Evolutionary conservation across 2,113 vertebrate genomes (phyloP), one percentile per base, ranked within the genome.

Genomic region (Oryzias melastigma): DNA sequence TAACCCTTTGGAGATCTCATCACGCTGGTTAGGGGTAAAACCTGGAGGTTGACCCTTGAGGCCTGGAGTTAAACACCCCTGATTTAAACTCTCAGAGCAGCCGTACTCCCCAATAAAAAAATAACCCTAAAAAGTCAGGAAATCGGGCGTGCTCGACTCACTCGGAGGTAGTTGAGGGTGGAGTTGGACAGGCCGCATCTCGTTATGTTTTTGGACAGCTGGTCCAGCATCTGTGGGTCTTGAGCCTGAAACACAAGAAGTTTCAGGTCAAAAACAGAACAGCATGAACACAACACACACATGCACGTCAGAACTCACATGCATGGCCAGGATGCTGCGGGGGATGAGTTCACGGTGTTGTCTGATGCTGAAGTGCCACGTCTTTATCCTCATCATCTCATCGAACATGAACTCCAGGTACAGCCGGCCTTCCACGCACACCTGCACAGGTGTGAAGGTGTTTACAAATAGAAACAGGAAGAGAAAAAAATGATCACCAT

Each of bases 161-260:
- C 96, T 94, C 97, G 95, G 96, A 99, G 97, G 96, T 99, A 98
- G 96, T 99, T 99, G 65, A 99, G 94, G 75, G 97, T 99, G 86
- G 96, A 98, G 90, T 99, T 99, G 61, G 97, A 96, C 81, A 99
- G 93, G 84, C 97, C 97, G 90, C 96, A 98, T 85, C 97, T 94
- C 62, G 96, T 98, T 87, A 98, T 98, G 86, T 98, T 99, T 94
- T 99, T 99, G 75, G 97, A 98, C 84, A 99, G 91, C 92, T 99
- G 96, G 87, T 99, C 97, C 91, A 98, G 87, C 95, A 98, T 98
- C 91, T 97, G 96, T 75, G 97, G 95, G 90, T 99, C 97, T 87
- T 98, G 96, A 80, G 96, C 95, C 97, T 99, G 68, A 42, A 48
- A 74, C 7, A 58, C 22, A 0, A 58, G 61, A 4, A 57, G 5